Base-by-base conservation (phyloP, 2,113 vertebrate species). In the Athene noctua region DNA sequence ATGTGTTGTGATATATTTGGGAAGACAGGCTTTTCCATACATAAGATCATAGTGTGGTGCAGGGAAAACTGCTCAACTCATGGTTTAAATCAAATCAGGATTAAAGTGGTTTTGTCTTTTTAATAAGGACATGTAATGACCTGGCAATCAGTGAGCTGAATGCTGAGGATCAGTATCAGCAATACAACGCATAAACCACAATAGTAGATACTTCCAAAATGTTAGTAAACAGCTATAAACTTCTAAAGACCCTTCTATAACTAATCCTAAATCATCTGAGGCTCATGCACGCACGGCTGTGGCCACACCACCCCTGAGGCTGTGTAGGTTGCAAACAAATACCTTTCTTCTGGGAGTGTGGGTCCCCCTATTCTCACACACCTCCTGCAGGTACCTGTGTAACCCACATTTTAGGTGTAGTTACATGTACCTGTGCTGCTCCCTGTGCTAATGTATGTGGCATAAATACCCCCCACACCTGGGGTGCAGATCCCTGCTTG, bases 361-460 rank as follows among this genome's bases (percentile, higher is more conserved):
- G 13, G 26, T 55, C 6, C 15, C 19, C 38, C 40, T 36, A 0
- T 72, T 75, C 5, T 5, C n/a, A 36, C 52, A 36, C 11, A 14
- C 5, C 23, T 59, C 72, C 44, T 34, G 44, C 17, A 47, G 49
- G 22, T 25, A 34, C 25, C n/a, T 12, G 9, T 2, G 4, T 34
- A 65, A 51, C 11, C 32, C 58, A 25, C 2, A 2, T 51, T 66
- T 66, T 32, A 38, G 49, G 10, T n/a, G 10, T 8, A 58, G 42
- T 54, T 54, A 29, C 1, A 0, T 0, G 2, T 38, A 29, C 18
- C 20, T 54, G 12, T 36, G 63, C n/a, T 63, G 47, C 32, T 94
- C 9, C 19, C 54, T 51, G 12, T 2, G 22, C 44, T 59, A 26
- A 14, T 2, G 9, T 1, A 5, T 0, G 1, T n/a, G 46, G 58